Base-by-base conservation (phyloP, 2,113 vertebrate genomes). In the Phaethornis superciliosus region DNA sequence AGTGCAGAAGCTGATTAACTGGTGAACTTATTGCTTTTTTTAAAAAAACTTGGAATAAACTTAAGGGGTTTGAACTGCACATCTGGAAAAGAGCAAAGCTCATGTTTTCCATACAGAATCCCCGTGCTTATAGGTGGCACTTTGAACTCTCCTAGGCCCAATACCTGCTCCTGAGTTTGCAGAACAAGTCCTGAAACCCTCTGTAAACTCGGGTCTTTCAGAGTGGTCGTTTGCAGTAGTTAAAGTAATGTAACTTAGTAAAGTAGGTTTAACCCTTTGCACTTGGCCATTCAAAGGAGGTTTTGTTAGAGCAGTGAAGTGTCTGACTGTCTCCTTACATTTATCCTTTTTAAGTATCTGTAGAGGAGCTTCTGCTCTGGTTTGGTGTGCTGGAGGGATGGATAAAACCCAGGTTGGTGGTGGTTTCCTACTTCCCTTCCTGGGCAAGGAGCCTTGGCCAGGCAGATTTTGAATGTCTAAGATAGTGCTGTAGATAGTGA, bases 21-120 rank as follows among this genome's bases (percentile, higher is more conserved):
- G 37, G 23, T 80, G 59, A 52, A 89, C 19, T 80, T 88, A 64
- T 44, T 46, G 20, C 28, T 19, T 0, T 26, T 27, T 42, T 40
- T 12, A 40, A n/a, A n/a, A n/a, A n/a, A n/a, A 40, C 18, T n/a
- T 27, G 59, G 70, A 75, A 55, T 27, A 59, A 64, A 64, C 58
- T 93, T 86, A 42, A 87, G 18, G 8, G 55, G 24, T 19, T 94
- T 93, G 47, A 90, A 74, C 64, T 71, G 68, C 90, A 86, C 89
- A 89, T 93, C 91, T 95, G 93, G 91, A 94, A 96, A 40, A n/a
- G 27, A 85, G 88, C 56, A 88, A 35, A 67, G 37, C 79, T 85
- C 19, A 1, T 86, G 69, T 82, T 91, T 87, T 94, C 44, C 32
- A 55, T 80, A 37, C 9, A 47, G 52, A 94, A 65, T 83, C 56